These are phyloP conservation scores for Cheiracanthium punctorium DNA, from an alignment of 2,888 invertebrate species.

Conservation along the genomic window DNA sequence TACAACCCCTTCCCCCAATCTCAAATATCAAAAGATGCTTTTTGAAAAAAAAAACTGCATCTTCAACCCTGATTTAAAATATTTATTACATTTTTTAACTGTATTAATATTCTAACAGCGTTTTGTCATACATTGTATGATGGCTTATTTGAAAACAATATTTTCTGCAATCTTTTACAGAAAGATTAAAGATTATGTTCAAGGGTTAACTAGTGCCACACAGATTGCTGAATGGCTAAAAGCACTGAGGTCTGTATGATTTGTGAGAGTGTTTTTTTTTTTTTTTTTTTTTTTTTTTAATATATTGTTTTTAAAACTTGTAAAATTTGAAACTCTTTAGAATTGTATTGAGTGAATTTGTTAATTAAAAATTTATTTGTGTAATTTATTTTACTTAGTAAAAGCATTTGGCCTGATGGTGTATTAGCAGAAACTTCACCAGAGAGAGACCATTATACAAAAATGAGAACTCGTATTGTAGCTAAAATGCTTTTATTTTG, in stretches of 20 bases:
- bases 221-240: constrained; percentile 91
- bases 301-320: not conserved
- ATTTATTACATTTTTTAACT: too few species aligned
- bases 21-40: too few species aligned
- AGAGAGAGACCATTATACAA: constrained; percentile 80
- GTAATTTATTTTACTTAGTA: constrained; percentile 75
- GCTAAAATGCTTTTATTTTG: constrained; percentile 84
- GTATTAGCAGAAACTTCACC: constrained; percentile 79
- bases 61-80: too few species aligned
- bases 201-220: constrained; percentile 88
- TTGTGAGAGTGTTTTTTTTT: not conserved
- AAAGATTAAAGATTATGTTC: constrained; percentile 91
- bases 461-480: constrained; percentile 87
- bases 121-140: too few species aligned
- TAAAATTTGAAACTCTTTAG: too few species aligned
- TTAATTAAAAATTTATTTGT: too few species aligned
- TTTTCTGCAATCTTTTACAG: constrained; percentile 75
- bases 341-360: too few species aligned
- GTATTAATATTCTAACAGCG: too few species aligned
- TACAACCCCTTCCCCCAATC: too few species aligned
- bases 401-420: constrained; percentile 80
- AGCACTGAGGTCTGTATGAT: constrained; percentile 84
- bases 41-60: too few species aligned
- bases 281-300: not conserved
- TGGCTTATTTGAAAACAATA: too few species aligned